These are phyloP conservation scores for Lagenorhynchus albirostris DNA, from an alignment of 2,113 vertebrate genomes.

Conservation along the genomic window DNA sequence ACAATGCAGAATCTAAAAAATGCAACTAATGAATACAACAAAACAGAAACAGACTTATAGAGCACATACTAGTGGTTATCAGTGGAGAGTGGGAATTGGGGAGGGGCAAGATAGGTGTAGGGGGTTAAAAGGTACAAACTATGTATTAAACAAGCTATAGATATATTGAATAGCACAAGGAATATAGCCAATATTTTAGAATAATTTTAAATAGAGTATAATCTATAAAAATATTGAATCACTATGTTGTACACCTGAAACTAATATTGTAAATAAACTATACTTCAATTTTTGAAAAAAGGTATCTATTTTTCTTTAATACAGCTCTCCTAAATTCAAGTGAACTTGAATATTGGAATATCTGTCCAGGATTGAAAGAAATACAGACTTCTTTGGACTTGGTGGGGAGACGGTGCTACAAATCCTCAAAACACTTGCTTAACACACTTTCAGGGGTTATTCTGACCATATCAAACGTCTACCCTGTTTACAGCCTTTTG, in stretches of 20 bases:
- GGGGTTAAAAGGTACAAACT: background rate
- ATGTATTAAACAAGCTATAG: background rate
- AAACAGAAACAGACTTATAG: background rate
- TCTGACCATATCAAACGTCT: background rate
- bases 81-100: background rate
- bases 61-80: background rate
- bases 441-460: background rate
- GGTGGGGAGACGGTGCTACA: background rate
- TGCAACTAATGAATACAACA: background rate
- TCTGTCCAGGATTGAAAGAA: background rate
- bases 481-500: background rate
- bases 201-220: too few relatives aligned
- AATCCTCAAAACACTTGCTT: background rate
- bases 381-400: fast-evolving
- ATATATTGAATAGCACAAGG: fast-evolving
- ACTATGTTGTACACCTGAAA: background rate
- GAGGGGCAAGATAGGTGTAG: too few relatives aligned
- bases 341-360: background rate
- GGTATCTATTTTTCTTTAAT: background rate
- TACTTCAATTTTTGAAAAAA: background rate
- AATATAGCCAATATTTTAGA: background rate
- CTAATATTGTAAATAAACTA: background rate
- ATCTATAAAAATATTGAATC: too few relatives aligned
- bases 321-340: background rate
- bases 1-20: background rate